These are phyloP conservation scores for Phorcus lineatus DNA, from an alignment of 2,888 invertebrate species.

Conservation along the genomic window DNA sequence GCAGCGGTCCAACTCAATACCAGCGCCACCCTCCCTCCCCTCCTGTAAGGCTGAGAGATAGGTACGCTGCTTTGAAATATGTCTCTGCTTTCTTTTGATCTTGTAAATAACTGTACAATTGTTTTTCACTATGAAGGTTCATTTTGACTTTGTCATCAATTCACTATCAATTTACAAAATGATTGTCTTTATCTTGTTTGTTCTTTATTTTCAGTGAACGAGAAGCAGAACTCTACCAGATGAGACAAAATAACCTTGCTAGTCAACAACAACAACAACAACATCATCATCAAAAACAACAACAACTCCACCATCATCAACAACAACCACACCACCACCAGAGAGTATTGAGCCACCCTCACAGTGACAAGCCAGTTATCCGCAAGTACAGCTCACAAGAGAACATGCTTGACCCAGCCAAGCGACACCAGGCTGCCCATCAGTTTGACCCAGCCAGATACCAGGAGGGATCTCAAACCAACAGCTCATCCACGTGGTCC, in stretches of 20 bases:
- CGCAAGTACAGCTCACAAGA: slow-evolving; percentile 10
- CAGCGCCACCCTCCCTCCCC: slow-evolving; percentile 66
- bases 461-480: slow-evolving; percentile 52
- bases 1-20: slow-evolving; percentile 31
- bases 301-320: not conserved
- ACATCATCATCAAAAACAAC: not conserved
- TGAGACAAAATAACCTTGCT: slow-evolving; percentile 18
- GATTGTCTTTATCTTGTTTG: not conserved
- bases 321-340: not conserved
- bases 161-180: not conserved
- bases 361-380: not conserved
- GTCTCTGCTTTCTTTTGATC: not conserved
- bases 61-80: slow-evolving; percentile 43
- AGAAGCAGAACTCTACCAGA: slow-evolving; percentile 14
- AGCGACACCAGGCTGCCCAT: slow-evolving; percentile 31
- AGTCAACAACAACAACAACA: slow-evolving; percentile 18
- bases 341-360: not conserved
- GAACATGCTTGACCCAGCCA: not conserved
- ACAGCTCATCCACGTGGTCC: slow-evolving; percentile 62
- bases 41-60: slow-evolving; percentile 65
- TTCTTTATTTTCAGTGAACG: slow-evolving; percentile 14
- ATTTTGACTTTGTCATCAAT: not conserved
- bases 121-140: not conserved
- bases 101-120: not conserved
- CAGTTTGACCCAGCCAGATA: slow-evolving; percentile 61